Conservation (phyloP, 2,797 vertebrate species). For the Sebastes cheni region DNA sequence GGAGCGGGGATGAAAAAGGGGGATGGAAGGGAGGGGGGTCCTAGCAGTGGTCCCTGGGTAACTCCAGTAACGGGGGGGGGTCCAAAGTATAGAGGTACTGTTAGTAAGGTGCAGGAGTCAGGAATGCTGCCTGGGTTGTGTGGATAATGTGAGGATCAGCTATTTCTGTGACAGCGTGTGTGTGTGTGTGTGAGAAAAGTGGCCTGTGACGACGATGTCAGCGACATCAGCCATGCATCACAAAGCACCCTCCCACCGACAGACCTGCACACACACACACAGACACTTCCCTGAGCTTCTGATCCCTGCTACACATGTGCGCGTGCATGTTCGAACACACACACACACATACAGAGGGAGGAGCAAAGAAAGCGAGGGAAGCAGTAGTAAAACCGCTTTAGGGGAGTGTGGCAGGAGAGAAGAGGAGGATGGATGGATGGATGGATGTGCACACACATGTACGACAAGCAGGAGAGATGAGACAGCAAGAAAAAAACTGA, state of each 20-base stretch:
- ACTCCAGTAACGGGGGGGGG: constrained; percentile 48
- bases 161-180: constrained; percentile 70
- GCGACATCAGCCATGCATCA: constrained; percentile 79
- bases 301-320: constrained; percentile 57
- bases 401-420: background rate
- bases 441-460: background rate
- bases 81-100: constrained; percentile 52
- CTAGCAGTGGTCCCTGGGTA: constrained; percentile 51
- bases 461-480: background rate
- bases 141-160: constrained; percentile 80
- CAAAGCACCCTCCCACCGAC: constrained; percentile 65
- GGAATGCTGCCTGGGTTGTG: constrained; percentile 64
- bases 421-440: constrained; percentile 1
- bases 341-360: constrained; percentile 50
- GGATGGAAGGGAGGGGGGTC: constrained; percentile 61
- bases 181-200: constrained; percentile 47
- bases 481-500: background rate
- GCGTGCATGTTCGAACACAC: background rate
- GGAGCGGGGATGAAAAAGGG: constrained; percentile 65
- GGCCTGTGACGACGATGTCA: constrained; percentile 71
- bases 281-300: constrained; percentile 59
- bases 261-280: constrained; percentile 26
- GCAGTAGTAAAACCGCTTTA: constrained; percentile 23
- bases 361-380: constrained; percentile 53
- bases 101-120: constrained; percentile 61